phyloP scores from a whole-genome alignment of 2,888 invertebrate species.

The Gerosis bhagava region DNA sequence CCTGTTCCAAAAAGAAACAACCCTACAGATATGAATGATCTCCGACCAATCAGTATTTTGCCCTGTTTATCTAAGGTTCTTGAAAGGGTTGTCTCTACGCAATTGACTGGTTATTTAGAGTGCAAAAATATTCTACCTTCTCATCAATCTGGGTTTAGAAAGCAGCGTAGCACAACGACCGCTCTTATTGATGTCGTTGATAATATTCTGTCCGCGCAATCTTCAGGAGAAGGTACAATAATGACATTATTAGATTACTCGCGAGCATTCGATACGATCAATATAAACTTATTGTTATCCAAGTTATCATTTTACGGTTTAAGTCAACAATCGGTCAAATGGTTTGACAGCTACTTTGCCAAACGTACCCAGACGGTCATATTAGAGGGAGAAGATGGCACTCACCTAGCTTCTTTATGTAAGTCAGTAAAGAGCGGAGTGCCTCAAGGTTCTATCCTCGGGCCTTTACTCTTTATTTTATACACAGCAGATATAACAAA shows the following conservation, averaged over 20 bases:
- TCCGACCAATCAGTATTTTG: no score
- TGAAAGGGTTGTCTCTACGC: not conserved
- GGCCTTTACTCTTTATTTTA: no score
- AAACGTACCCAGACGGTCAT: not conserved
- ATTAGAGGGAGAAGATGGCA: not conserved
- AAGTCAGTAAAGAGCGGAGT: not conserved
- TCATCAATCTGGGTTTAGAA: slow-evolving; percentile 38
- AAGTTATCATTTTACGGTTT: slow-evolving; percentile 30
- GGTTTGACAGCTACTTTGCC: slow-evolving; percentile 4
- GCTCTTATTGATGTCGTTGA: slow-evolving; percentile 37
- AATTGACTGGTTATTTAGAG: slow-evolving; percentile 26
- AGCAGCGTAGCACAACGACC: slow-evolving; percentile 36
- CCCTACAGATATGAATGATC: no score
- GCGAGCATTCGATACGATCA: slow-evolving; percentile 29
- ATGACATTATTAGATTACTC: slow-evolving; percentile 24
- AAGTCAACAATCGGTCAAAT: not conserved
- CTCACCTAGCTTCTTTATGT: not conserved
- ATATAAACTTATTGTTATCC: slow-evolving; percentile 25
- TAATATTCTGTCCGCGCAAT: slow-evolving; percentile 33
- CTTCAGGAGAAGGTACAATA: slow-evolving; percentile 25
- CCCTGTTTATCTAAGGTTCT: no score
- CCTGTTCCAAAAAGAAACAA: no score
- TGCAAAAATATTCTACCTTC: slow-evolving; percentile 31
- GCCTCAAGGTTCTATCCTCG: not conserved
- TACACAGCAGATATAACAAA: not conserved